These are phyloP conservation scores for Artibeus lituratus DNA, from an alignment of 2,797 vertebrate genomes.

Conservation along the genomic window DNA sequence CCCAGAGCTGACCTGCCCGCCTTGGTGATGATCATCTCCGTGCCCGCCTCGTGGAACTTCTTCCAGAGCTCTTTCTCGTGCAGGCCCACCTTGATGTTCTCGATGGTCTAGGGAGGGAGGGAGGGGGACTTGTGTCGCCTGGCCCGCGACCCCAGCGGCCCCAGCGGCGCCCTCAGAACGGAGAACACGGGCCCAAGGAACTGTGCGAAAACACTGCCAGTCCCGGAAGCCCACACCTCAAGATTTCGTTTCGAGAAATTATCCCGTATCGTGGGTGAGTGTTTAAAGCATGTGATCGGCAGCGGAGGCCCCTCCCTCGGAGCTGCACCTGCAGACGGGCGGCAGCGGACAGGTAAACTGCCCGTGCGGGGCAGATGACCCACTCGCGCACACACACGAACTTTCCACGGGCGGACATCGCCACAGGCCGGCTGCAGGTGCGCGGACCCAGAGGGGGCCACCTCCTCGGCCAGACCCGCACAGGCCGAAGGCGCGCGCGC, in stretches of 20 bases:
- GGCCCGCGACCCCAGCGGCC: neutral
- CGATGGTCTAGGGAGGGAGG: slow-evolving; percentile 88
- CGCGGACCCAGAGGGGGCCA: neutral
- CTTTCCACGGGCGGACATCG: neutral
- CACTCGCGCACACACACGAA: neutral
- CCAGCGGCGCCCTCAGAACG: neutral
- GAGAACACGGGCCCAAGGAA: neutral
- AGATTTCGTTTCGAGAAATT: slow-evolving; percentile 39
- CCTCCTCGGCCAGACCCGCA: neutral
- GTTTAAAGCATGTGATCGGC: neutral
- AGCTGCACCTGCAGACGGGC: neutral
- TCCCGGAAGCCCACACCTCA: neutral
- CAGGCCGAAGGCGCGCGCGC: neutral
- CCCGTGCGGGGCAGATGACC: neutral
- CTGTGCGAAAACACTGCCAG: neutral
- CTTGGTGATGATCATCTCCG: slow-evolving; percentile 99
- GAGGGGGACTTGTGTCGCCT: neutral
- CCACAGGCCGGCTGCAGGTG: neutral
- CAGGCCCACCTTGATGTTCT: slow-evolving; percentile 97
- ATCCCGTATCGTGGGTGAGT: neutral
- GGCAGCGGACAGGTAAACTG: neutral
- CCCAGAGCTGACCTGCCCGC: slow-evolving; percentile 88
- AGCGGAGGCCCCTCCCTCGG: neutral
- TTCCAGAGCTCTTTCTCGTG: slow-evolving; percentile 98
- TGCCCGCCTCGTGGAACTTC: slow-evolving; percentile 97